A percentile compares a stretch with the other conserved stretches of the same genome.
These are phyloP conservation scores for Phalanger gymnotis DNA, from an alignment of 2,797 vertebrate genomes.

Conservation along the genomic window DNA sequence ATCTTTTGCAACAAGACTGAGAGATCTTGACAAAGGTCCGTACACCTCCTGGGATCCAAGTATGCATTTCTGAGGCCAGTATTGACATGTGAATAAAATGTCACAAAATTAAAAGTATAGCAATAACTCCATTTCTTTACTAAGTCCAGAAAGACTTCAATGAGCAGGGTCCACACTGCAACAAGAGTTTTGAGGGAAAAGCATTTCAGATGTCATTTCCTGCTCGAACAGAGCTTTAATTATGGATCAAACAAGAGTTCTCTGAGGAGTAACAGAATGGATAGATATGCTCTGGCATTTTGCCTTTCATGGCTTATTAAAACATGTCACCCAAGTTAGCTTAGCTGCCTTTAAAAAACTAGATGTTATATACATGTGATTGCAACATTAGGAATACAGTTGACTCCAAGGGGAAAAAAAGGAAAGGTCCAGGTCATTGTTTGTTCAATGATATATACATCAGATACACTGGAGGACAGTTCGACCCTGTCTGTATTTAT, in stretches of 20 bases:
- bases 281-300: conserved; percentile 74
- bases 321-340: conserved; percentile 74
- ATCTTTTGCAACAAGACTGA: conserved; percentile 69
- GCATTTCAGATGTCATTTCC: conserved; percentile 71
- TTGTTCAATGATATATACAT: background rate
- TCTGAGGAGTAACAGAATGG: conserved; percentile 68
- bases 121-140: conserved; percentile 61
- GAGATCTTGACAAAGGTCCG: conserved; percentile 78
- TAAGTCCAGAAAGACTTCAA: conserved; percentile 60
- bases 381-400: conserved; percentile 4
- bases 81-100: conserved; percentile 65
- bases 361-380: conserved; percentile 71
- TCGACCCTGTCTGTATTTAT: background rate
- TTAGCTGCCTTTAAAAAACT: conserved; percentile 67
- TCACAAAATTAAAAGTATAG: conserved; percentile 72
- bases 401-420: conserved; percentile 63
- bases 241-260: conserved; percentile 69
- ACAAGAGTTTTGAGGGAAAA: conserved; percentile 47
- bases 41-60: conserved; percentile 59
- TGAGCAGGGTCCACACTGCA: conserved; percentile 29
- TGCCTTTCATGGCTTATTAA: conserved; percentile 78
- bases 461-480: background rate
- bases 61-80: conserved; percentile 52
- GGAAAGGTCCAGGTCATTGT: conserved; percentile 33
- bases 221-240: conserved; percentile 45